phyloP scores from a whole-genome alignment of 2,888 invertebrate genomes.

The Drosophila monieri region DNA sequence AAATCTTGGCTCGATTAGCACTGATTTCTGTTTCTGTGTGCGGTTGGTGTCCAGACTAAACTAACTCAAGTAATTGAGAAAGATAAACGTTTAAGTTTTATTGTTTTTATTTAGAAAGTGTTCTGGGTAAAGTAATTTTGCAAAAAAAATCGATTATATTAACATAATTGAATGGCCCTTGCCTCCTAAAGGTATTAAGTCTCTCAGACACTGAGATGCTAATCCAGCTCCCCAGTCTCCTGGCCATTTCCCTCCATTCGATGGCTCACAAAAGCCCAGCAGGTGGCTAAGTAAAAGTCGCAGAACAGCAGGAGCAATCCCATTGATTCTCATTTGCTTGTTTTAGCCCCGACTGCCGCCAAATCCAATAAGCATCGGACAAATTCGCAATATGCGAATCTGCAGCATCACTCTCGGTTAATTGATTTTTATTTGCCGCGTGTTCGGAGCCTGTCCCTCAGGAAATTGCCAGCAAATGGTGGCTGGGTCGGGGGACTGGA shows the following conservation, averaged over 20 bases:
- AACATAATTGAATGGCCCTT: conserved; percentile 72
- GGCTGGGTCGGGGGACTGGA: conserved; percentile 3
- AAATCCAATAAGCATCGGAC: conserved; percentile 73
- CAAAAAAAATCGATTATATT: conserved; percentile 46
- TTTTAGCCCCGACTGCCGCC: conserved; percentile 45
- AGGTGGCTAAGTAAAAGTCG: conserved; percentile 58
- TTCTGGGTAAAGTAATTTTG: neutral
- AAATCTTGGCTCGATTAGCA: conserved; percentile 30
- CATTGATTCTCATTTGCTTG: conserved; percentile 63
- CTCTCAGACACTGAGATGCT: neutral
- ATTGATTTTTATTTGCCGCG: conserved; percentile 73
- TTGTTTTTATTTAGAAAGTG: neutral
- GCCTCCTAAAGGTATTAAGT: conserved; percentile 40
- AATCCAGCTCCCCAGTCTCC: conserved; percentile 6
- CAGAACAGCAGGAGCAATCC: conserved; percentile 38
- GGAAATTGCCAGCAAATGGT: conserved; percentile 28
- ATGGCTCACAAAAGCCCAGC: conserved; percentile 66
- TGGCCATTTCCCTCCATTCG: conserved; percentile 1
- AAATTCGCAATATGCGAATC: conserved; percentile 58
- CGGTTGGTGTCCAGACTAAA: conserved; percentile 11
- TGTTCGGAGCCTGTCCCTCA: conserved; percentile 6
- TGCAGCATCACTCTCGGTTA: conserved; percentile 74
- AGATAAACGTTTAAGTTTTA: neutral
- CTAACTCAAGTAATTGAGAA: neutral
- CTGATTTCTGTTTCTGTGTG: conserved; percentile 27